Conservation (phyloP, 2,113 vertebrate species). For the Paracanthobrama guichenoti region DNA sequence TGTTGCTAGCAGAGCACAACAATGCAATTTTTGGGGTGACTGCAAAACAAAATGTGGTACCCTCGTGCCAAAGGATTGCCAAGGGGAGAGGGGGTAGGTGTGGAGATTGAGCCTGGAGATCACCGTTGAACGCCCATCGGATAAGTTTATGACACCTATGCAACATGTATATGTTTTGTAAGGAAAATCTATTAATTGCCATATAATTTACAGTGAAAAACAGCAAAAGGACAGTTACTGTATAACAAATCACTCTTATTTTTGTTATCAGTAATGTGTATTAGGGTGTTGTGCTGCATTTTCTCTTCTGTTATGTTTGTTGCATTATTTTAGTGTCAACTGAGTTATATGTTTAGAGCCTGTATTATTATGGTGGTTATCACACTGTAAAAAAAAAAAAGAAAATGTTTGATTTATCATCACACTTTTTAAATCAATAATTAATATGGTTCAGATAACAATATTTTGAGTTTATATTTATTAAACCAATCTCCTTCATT, state of each 20-base stretch:
- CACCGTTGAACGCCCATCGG: not conserved
- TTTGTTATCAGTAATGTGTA: not conserved
- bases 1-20: not conserved
- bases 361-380: not conserved
- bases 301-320: not conserved
- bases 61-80: not conserved
- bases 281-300: not conserved
- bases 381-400: too few relatives aligned
- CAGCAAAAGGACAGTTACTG: not conserved
- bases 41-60: not conserved
- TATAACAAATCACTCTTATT: not conserved
- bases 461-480: too few relatives aligned
- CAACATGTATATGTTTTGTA: not conserved
- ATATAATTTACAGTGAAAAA: not conserved
- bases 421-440: too few relatives aligned
- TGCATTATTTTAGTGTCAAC: not conserved
- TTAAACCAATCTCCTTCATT: too few relatives aligned
- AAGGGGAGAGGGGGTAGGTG: too few relatives aligned
- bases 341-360: not conserved
- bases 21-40: not conserved
- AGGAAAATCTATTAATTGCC: not conserved
- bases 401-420: too few relatives aligned
- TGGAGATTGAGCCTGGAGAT: not conserved
- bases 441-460: too few relatives aligned
- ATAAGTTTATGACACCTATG: not conserved